Evolutionary conservation across 2,797 vertebrate species (phyloP).

Genomic region (Notolabrus celidotus): DNA sequence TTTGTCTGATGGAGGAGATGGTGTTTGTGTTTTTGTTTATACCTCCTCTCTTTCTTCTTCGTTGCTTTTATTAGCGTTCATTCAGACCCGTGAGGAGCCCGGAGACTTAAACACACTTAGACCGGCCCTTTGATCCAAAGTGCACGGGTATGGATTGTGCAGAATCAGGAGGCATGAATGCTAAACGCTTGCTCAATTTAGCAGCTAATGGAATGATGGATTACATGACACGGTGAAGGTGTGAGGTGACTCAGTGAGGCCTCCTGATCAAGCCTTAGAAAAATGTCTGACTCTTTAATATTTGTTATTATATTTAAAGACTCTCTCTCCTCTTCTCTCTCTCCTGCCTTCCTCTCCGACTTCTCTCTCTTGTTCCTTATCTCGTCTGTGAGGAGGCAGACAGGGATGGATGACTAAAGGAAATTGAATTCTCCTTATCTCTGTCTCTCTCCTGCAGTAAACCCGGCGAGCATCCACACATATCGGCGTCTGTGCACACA

Average conservation of each 20-base stretch:
- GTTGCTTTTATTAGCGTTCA: constrained; percentile 36
- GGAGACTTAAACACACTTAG: constrained; percentile 5
- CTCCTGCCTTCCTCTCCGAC: constrained; percentile 16
- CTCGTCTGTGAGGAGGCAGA: constrained; percentile 44
- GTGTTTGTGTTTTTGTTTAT: constrained; percentile 21
- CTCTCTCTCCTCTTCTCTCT: neutral
- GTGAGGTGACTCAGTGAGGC: constrained; percentile 33
- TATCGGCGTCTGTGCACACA: neutral
- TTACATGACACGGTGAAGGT: constrained; percentile 2
- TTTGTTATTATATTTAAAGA: neutral
- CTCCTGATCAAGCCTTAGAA: constrained; percentile 10
- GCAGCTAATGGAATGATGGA: constrained; percentile 18
- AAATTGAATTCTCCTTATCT: constrained; percentile 71
- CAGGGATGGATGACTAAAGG: constrained; percentile 66
- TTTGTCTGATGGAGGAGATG: constrained; percentile 11
- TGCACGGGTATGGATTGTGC: neutral
- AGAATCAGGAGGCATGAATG: neutral
- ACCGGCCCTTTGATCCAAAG: no score
- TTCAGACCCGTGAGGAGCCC: neutral
- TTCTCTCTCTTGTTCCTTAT: constrained; percentile 42
- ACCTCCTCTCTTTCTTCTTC: constrained; percentile 22
- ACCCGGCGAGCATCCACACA: constrained; percentile 27
- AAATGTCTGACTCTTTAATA: constrained; percentile 5
- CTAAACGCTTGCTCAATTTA: constrained; percentile 13
- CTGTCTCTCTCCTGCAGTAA: constrained; percentile 35